Conservation (phyloP, 92 coral and sea anemone species). For the Parazoanthus swiftii region DNA sequence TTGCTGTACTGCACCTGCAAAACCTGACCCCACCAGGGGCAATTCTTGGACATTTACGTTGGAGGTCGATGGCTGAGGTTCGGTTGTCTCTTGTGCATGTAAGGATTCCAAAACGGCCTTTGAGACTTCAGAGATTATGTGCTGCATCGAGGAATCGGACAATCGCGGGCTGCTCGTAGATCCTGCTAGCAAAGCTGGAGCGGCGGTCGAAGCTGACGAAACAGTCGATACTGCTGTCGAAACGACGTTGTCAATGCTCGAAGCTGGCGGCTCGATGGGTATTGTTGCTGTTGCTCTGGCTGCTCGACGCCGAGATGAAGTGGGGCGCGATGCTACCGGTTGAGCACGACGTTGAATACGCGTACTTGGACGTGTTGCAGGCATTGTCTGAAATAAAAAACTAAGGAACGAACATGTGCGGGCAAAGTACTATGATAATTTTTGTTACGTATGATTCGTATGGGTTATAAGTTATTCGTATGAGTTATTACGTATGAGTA, state of each 20-base stretch:
- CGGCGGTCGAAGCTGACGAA: not conserved
- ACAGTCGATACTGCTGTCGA: constrained; percentile 18
- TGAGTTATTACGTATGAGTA: too few species aligned
- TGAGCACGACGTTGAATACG: constrained; percentile 34
- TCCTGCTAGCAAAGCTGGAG: constrained; percentile 18
- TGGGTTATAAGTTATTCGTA: too few species aligned
- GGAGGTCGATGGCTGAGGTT: too few species aligned
- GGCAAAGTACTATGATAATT: too few species aligned
- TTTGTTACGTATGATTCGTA: too few species aligned
- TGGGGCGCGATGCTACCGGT: constrained; percentile 33
- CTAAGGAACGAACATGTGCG: too few species aligned
- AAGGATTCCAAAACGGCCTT: too few species aligned
- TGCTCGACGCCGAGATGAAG: constrained; percentile 19
- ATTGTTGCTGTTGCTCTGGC: constrained; percentile 15
- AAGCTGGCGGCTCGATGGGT: not conserved
- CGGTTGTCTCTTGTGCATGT: too few species aligned
- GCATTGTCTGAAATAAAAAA: constrained; percentile 15
- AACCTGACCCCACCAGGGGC: too few species aligned
- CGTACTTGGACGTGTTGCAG: constrained; percentile 38
- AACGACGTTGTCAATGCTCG: constrained; percentile 14
- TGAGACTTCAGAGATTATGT: not conserved
- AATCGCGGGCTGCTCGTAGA: constrained; percentile 9
- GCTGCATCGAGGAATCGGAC: not conserved
- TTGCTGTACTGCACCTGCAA: too few species aligned
- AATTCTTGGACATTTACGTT: too few species aligned